Evolutionary conservation across 2,797 vertebrate species (phyloP), one percentile per base, ranked within the genome.

Genomic region (Triplophysa bombifrons): DNA sequence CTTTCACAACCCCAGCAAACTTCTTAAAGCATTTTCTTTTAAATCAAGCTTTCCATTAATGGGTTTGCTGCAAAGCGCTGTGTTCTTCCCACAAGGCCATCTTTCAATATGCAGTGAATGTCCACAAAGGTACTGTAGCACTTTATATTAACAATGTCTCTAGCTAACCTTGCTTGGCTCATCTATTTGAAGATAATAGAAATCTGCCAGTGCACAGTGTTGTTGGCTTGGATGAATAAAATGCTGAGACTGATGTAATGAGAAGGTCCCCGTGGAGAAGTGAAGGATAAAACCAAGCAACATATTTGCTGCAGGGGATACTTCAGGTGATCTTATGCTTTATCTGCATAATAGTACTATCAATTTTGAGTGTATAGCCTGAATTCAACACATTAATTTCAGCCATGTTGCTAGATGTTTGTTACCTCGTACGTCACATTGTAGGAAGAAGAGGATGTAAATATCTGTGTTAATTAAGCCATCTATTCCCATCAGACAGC

Each of bases 391-490:
- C 6, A 30, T 63, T 7, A 13, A 50, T 22, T 41, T 41, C 3
- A 41, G 17, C 10, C 30, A 34, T 2, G 14, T 9, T 71, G 46
- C 51, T 41, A 64, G 58, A 55, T 41, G 20, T 63, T 71, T 63
- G 27, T 53, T 63, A 63, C 4, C 19, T 41, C 14, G 38, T 8
- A 34, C 3, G 22, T 0, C 25, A 50, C n/a, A 34, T 25, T 46
- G 7, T 41, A 41, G 16, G 9, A 60, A 61, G 41, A 9, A 1
- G 5, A 30, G 27, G 44, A 63, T 27, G 11, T 3, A 8, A 67
- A 41, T 48, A 48, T 34, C 25, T 34, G 58, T 51, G 72, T 75
- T 83, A 63, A 82, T 84, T 82, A 83, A 51, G 34, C 60, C 50
- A 70, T 25, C 0, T 0, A 8, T 25, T 27, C 63, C 67, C 69